Base-by-base conservation (phyloP, 2,113 vertebrate genomes). In the Etheostoma cragini region DNA sequence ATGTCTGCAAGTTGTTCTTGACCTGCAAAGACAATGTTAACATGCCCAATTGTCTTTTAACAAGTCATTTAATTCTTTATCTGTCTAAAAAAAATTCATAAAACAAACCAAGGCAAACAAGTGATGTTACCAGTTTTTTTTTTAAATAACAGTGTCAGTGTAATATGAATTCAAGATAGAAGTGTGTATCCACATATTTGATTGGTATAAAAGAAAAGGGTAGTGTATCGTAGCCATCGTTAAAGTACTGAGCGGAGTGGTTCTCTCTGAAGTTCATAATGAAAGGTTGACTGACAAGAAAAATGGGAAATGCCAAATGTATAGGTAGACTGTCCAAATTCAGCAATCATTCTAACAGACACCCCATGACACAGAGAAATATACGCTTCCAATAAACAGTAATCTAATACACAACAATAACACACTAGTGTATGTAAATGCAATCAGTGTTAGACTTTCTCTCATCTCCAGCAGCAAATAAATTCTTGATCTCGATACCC, bases 381-480 rank as follows among this genome's bases (percentile, higher is more conserved):
- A 47, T 54, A 38, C 0, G 22, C 16, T 17, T 17, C 22, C 30
- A 14, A 66, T 46, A 19, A 65, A 68, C 7, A 52, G n/a, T 16
- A 58, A 62, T 13, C 24, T 35, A 53, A 56, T 10, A 33, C 33
- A 42, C 57, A 22, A 61, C 63, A 78, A 80, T 19, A 53, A 53
- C 12, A 82, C 47, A 66, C 19, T 6, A 17, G 61, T 78, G 60
- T 63, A 42, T 10, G 21, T 22, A n/a, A 69, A 72, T 80, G 75
- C 56, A 77, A 58, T 42, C 53, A 70, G 61, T 77, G 70, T 78
- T 84, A 60, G 42, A 62, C 30, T 49, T 61, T 38, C 61, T 80
- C 8, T 35, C 6, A 78, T 35, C 16, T 66, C 49, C 53, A 74
- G 47, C 33, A 72, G 30, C 52, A 80, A 79, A 83, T 62, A 19